Evolutionary conservation across 2,113 vertebrate species (phyloP).

Genomic region (Oncorhynchus kisutch): DNA sequence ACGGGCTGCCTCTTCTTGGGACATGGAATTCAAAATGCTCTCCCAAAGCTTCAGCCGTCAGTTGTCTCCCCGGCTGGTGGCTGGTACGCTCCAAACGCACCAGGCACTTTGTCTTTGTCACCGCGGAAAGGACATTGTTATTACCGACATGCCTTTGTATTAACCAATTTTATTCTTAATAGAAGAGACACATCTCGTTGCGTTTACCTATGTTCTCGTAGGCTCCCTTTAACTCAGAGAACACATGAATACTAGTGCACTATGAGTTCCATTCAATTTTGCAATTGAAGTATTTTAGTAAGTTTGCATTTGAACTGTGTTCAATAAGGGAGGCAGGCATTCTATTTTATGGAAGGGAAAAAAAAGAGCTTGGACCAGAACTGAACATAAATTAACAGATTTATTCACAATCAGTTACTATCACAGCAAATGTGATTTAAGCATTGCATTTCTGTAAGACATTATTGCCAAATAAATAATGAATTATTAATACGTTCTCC

Average conservation of each 20-base stretch:
- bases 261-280: neutral
- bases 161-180: conserved; percentile 92
- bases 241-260: conserved; percentile 5
- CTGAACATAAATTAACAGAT: neutral
- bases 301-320: neutral
- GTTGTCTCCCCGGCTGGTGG: conserved; percentile 81
- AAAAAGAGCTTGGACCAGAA: neutral
- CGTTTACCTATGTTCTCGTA: conserved; percentile 78
- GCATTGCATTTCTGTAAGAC: neutral
- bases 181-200: conserved; percentile 92
- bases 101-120: conserved; percentile 96
- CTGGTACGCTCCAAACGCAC: conserved; percentile 83
- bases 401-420: neutral
- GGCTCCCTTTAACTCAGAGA: conserved; percentile 45
- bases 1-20: conserved; percentile 89
- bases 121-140: conserved; percentile 93
- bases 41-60: conserved; percentile 88
- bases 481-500: no score
- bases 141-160: conserved; percentile 95
- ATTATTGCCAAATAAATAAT: neutral
- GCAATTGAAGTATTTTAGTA: neutral
- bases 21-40: conserved; percentile 94
- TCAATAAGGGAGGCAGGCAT: neutral
- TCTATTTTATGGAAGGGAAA: neutral
- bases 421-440: neutral